Conservation (phyloP, 1,140 invertebrate genomes). For the Myzus persicae region DNA sequence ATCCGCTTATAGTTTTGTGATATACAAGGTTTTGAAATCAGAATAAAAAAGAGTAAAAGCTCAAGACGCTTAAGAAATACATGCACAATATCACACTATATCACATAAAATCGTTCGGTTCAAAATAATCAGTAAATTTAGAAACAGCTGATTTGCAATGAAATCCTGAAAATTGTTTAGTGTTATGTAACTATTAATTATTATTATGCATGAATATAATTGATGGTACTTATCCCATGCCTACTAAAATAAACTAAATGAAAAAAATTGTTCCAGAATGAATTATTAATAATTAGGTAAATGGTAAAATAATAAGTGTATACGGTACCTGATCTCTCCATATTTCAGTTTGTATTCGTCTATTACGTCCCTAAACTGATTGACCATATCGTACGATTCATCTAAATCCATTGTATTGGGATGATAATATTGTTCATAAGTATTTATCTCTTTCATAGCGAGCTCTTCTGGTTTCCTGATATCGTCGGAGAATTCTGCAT, state of each 20-base stretch:
- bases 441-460: neutral
- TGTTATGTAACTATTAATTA: neutral
- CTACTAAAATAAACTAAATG: neutral
- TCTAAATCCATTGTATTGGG: slow-evolving; percentile 72
- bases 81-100: no score
- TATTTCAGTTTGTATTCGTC: slow-evolving; percentile 67
- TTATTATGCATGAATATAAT: neutral
- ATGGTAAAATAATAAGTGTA: neutral
- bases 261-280: neutral
- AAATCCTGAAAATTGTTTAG: no score
- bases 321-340: slow-evolving; percentile 57
- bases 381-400: slow-evolving; percentile 71
- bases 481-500: slow-evolving; percentile 64
- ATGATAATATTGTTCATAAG: slow-evolving; percentile 64
- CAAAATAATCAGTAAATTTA: no score
- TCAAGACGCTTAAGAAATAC: no score
- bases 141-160: no score
- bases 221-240: neutral
- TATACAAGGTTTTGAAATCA: no score
- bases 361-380: slow-evolving; percentile 71
- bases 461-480: neutral
- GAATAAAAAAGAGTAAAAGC: no score
- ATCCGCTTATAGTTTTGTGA: no score
- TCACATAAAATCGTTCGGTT: no score
- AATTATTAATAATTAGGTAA: neutral